Conservation (phyloP, 1,140 invertebrate genomes). For the Stegodyphus mimosarum region DNA sequence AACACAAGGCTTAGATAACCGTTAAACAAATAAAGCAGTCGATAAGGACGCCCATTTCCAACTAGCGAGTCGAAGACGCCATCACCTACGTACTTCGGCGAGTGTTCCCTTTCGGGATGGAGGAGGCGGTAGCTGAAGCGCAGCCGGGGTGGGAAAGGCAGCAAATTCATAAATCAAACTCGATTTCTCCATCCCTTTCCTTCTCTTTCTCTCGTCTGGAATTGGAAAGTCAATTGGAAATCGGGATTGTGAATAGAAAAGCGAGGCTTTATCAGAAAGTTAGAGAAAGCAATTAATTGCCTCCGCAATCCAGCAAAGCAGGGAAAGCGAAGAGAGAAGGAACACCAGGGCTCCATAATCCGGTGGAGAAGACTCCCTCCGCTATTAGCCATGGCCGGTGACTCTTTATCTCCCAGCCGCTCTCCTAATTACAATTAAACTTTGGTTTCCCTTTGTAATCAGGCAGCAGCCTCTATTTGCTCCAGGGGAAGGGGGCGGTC, state of each 20-base stretch:
- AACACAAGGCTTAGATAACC: not conserved
- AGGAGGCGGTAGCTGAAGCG: not conserved
- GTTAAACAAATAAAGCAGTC: constrained; percentile 28
- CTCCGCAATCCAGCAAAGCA: constrained; percentile 8
- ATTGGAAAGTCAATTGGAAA: constrained; percentile 58
- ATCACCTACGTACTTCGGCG: too few species aligned
- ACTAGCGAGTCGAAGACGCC: too few species aligned
- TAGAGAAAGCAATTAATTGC: constrained; percentile 58
- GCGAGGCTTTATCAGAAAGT: constrained; percentile 29
- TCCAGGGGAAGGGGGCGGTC: constrained; percentile 19
- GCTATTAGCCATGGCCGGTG: constrained; percentile 56
- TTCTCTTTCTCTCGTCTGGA: not conserved
- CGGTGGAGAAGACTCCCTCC: constrained; percentile 18
- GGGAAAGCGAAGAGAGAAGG: not conserved
- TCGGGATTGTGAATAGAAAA: constrained; percentile 24
- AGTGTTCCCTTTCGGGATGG: not conserved
- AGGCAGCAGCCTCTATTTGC: constrained; percentile 50
- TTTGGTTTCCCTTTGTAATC: constrained; percentile 62
- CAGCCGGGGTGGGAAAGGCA: not conserved
- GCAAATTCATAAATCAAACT: constrained; percentile 42
- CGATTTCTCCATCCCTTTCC: constrained; percentile 7
- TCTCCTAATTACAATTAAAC: constrained; percentile 62
- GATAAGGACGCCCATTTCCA: constrained; percentile 27
- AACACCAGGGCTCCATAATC: constrained; percentile 4
- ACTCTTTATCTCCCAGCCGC: constrained; percentile 54